Evolutionary conservation across 2,113 vertebrate species (phyloP).

Genomic region (Apus apus): DNA sequence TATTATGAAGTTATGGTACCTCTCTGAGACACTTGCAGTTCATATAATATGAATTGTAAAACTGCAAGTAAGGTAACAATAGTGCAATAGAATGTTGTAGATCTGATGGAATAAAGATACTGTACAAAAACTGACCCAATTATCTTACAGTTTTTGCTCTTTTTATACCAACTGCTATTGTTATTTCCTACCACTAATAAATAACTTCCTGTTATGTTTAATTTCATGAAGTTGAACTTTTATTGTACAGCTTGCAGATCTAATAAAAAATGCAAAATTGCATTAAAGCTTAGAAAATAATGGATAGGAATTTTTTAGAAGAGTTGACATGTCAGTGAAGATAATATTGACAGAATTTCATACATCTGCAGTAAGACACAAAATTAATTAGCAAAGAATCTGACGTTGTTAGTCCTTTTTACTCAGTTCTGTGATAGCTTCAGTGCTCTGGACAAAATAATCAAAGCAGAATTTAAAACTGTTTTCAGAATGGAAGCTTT

Average conservation of each 20-base stretch:
- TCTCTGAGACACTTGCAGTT: slow-evolving; percentile 23
- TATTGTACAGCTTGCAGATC: background rate
- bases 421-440: slow-evolving; percentile 54
- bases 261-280: slow-evolving; percentile 36
- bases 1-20: slow-evolving; percentile 36
- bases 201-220: background rate
- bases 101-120: slow-evolving; percentile 32
- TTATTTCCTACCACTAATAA: slow-evolving; percentile 21
- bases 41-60: background rate
- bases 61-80: slow-evolving; percentile 25
- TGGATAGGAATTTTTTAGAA: slow-evolving; percentile 16
- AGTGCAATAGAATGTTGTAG: background rate
- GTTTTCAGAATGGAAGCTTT: slow-evolving; percentile 74
- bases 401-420: slow-evolving; percentile 60
- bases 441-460: slow-evolving; percentile 65
- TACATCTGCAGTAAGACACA: slow-evolving; percentile 43
- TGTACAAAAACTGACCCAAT: slow-evolving; percentile 20
- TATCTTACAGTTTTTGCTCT: background rate
- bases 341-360: slow-evolving; percentile 54
- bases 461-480: slow-evolving; percentile 75
- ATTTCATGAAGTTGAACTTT: slow-evolving; percentile 2
- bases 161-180: background rate
- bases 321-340: slow-evolving; percentile 48
- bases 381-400: slow-evolving; percentile 56
- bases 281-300: background rate